Percentiles rank a stretch among this genome's conserved stretches.
Conservation (phyloP, 2,113 vertebrate genomes). For the Pelodiscus sinensis region DNA sequence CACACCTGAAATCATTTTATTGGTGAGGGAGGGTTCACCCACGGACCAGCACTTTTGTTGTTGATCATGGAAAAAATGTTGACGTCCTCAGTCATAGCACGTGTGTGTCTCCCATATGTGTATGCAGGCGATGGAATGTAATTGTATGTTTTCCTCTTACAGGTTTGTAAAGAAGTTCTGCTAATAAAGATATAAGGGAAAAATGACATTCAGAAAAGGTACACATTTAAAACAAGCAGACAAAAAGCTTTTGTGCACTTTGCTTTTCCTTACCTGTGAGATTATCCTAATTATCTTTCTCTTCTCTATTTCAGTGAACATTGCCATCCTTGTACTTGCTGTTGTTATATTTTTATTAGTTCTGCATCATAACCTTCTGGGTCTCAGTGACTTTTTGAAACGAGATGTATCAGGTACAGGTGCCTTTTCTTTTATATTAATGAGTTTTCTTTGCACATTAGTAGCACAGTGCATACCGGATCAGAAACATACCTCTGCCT, state of each 20-base stretch:
- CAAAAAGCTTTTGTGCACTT: not conserved
- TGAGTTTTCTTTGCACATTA: not conserved
- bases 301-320: conserved; percentile 85
- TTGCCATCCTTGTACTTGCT: conserved; percentile 87
- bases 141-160: conserved; percentile 42
- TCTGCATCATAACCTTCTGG: conserved; percentile 92
- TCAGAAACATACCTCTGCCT: rapidly evolving
- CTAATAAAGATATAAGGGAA: conserved; percentile 47
- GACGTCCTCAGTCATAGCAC: not conserved
- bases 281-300: conserved; percentile 25
- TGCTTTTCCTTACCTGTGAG: not conserved
- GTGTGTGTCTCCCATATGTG: not conserved
- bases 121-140: not conserved
- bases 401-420: conserved; percentile 85
- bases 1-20: no score
- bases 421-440: not conserved
- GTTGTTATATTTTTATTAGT: conserved; percentile 90
- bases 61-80: not conserved
- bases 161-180: conserved; percentile 39
- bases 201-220: conserved; percentile 90
- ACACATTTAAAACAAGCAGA: not conserved
- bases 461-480: not conserved
- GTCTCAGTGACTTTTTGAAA: conserved; percentile 90
- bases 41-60: no score
- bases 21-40: no score